phyloP scores from a whole-genome alignment of 2,113 vertebrate species.

The Aptenodytes forsteri region DNA sequence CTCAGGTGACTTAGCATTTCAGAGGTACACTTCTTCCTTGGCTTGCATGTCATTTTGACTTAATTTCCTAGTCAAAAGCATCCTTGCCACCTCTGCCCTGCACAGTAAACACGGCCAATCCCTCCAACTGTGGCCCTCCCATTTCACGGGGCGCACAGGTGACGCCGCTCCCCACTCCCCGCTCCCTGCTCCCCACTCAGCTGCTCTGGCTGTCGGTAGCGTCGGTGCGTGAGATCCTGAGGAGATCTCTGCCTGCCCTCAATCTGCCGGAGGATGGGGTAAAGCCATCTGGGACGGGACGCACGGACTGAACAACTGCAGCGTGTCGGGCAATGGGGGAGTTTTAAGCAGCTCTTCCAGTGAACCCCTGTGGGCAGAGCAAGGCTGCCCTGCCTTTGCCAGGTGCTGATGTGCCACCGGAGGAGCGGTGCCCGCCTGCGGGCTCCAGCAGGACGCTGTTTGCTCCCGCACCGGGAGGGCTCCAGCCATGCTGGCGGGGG shows the following conservation, averaged over 20 bases:
- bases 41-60: background rate
- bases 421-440: background rate
- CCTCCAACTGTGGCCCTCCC: background rate
- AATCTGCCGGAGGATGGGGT: accelerated
- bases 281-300: background rate
- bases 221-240: accelerated
- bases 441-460: background rate
- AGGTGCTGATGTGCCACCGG: background rate
- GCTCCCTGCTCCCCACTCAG: background rate
- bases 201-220: background rate
- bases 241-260: background rate
- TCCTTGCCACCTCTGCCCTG: background rate
- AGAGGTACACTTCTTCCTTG: accelerated
- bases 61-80: background rate
- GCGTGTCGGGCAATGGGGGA: accelerated
- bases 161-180: background rate
- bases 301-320: too few relatives aligned
- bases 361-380: background rate
- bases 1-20: background rate
- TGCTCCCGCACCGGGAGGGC: background rate
- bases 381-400: background rate
- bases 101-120: background rate
- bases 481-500: background rate
- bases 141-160: accelerated
- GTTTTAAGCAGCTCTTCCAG: too few relatives aligned